A percentile compares a stretch with the other conserved stretches of the same genome.
phyloP scores from a whole-genome alignment of 2,113 vertebrate genomes.

The Acrocephalus arundinaceus region DNA sequence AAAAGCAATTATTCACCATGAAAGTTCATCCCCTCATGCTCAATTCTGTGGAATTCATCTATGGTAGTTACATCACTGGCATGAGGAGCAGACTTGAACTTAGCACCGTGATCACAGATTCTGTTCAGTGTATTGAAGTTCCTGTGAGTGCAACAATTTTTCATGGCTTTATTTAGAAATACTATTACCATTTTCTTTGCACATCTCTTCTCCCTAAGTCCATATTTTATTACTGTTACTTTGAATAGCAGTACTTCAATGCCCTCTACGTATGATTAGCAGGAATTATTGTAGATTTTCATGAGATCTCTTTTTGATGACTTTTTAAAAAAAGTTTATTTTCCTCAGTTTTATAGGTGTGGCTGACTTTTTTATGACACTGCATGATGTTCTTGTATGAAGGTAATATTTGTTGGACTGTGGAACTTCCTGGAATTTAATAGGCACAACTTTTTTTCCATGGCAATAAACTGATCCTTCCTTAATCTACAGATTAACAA shows the following conservation, averaged over 20 bases:
- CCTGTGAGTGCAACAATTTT: background rate
- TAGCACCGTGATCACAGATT: background rate
- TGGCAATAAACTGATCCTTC: background rate
- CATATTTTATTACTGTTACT: background rate
- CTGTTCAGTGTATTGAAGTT: background rate
- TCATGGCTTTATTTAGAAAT: background rate
- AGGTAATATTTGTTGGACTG: background rate
- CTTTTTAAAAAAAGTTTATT: background rate
- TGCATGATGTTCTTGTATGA: background rate
- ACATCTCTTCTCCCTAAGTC: background rate
- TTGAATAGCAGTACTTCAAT: background rate
- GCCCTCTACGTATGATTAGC: background rate
- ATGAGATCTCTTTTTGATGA: background rate
- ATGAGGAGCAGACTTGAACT: background rate
- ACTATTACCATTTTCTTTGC: background rate
- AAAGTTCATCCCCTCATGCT: background rate
- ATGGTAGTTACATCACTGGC: background rate
- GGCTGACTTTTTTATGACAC: background rate
- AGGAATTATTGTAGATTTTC: background rate
- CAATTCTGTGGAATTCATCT: background rate
- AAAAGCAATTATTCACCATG: background rate
- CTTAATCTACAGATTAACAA: background rate
- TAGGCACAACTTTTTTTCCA: background rate
- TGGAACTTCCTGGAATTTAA: background rate
- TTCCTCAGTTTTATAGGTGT: background rate